Evolutionary conservation across 2,888 invertebrate genomes (phyloP), one percentile per base, ranked within the genome.

Genomic region (Chironomus riparius): DNA sequence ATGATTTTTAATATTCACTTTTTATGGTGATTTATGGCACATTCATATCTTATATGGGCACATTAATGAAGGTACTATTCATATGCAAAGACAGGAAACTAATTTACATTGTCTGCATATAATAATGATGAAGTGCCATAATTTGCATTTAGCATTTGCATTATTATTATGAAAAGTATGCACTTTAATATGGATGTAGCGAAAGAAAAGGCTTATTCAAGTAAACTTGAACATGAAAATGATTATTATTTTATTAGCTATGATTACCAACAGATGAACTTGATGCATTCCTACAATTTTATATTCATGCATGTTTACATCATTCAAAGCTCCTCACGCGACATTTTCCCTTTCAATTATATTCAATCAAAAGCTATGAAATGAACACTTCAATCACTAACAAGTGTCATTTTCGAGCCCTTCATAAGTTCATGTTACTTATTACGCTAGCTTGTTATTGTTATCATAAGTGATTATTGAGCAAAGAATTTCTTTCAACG

Each of bases 21-120:
- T 56, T 56, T 65, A 65, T 65, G 22, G 21, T 21, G 65, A 65
- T 65, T 24, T 24, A 65, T 65, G 65, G 22, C 24, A 21, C 65
- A 21, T 56, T 56, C 18, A 56, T 18, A 15, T 6, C 38, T 2
- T 56, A 56, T 56, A 56, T 56, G 56, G 65, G 65, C 65, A 65
- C 22, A 18, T 65, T 65, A 65, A 65, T 65, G 65, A 65, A n/a
- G 22, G 12, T 22, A 21, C 65, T 65, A 65, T 65, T 65, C 65
- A 65, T 65, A 65, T 65, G 65, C 24, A 65, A 65, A 65, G 65
- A 21, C 65, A 24, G 65, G 65, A 65, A 65, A 65, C 24, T 65
- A 65, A 56, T 56, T 56, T 56, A 56, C 56, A 56, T 56, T 18
- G 56, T 56, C 56, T 56, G 56, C 56, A 56, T 56, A 56, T 18